Conservation (phyloP, 1,140 invertebrate genomes). For the Plutomurus gul region DNA sequence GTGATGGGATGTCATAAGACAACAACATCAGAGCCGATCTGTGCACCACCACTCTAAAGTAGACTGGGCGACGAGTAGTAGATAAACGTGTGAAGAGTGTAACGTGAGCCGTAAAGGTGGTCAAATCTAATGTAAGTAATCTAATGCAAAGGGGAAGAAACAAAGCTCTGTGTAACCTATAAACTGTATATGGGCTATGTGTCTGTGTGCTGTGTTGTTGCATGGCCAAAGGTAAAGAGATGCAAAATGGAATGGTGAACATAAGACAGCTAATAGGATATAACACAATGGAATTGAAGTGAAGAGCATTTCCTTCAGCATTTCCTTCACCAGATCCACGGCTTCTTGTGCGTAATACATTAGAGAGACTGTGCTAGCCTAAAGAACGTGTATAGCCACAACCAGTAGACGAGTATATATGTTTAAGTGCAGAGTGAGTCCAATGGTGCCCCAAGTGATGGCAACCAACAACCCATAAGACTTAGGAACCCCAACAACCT, state of each 20-base stretch:
- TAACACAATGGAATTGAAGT: neutral
- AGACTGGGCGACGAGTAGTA: neutral
- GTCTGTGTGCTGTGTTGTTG: too few species aligned
- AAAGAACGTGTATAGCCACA: too few species aligned
- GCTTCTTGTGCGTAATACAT: too few species aligned
- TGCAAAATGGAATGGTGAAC: neutral
- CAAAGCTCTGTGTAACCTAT: neutral
- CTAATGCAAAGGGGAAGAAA: neutral
- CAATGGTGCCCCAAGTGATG: constrained; percentile 14
- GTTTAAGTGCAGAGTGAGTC: neutral
- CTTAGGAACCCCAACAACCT: too few species aligned
- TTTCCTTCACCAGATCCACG: neutral
- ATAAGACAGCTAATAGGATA: neutral
- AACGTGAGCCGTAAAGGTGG: neutral
- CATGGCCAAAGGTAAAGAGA: too few species aligned
- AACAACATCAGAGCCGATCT: neutral
- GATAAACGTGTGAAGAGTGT: neutral
- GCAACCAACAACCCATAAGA: too few species aligned
- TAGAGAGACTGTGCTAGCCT: too few species aligned
- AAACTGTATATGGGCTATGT: too few species aligned
- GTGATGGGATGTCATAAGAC: neutral
- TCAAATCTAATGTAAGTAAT: constrained; percentile 10
- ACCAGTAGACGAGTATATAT: too few species aligned
- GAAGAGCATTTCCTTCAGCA: neutral
- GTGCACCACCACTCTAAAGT: neutral